These are phyloP conservation scores for Pogonocichla stellata DNA, from an alignment of 2,113 vertebrate genomes.

Conservation along the genomic window DNA sequence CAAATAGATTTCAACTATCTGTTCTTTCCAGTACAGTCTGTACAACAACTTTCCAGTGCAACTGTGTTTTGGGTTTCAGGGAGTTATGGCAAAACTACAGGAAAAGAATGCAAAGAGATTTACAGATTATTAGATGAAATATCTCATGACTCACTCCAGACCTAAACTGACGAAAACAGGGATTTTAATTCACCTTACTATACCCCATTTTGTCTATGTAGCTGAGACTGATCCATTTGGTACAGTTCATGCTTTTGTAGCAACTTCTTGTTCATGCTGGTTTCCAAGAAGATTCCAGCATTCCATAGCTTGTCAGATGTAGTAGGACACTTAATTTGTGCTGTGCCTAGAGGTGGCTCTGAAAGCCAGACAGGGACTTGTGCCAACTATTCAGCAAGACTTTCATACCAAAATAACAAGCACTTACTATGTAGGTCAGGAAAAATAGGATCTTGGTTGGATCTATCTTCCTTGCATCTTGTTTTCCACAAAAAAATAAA, in stretches of 20 bases:
- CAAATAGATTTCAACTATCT: not conserved
- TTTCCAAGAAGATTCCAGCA: not conserved
- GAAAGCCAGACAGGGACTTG: not conserved
- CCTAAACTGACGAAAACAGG: not conserved
- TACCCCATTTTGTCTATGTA: not conserved
- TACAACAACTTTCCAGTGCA: not conserved
- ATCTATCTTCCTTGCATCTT: not conserved
- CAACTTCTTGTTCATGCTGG: not conserved
- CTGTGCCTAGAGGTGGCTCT: constrained; percentile 20
- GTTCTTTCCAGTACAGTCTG: not conserved
- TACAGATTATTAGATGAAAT: not conserved
- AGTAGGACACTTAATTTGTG: constrained; percentile 8
- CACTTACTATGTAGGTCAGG: constrained; percentile 10
- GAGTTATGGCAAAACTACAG: not conserved
- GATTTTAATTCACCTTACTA: not conserved
- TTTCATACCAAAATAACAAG: constrained; percentile 56
- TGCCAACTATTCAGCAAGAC: constrained; percentile 21
- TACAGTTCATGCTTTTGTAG: not conserved
- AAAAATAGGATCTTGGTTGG: not conserved
- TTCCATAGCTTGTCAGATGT: not conserved
- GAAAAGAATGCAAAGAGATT: not conserved
- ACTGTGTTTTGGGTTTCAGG: not conserved
- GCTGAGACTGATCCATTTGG: not conserved
- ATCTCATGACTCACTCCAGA: not conserved
- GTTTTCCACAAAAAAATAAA: constrained; percentile 43